A percentile compares a stretch with the other conserved stretches of the same genome.
These are phyloP conservation scores for Mesocentrotus franciscanus DNA, from an alignment of 53 echinoderm and acorn worm genomes.

Conservation along the genomic window DNA sequence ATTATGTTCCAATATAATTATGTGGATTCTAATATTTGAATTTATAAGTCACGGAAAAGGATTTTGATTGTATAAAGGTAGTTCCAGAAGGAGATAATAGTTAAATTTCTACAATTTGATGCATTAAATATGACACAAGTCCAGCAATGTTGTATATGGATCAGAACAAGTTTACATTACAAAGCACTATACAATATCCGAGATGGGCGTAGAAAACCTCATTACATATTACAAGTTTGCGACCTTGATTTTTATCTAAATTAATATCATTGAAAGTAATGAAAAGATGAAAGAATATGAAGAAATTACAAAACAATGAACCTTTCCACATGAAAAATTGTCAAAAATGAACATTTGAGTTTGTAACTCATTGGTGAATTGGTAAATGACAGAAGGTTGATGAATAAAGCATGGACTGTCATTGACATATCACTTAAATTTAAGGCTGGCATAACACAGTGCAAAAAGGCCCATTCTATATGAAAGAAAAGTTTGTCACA, in stretches of 20 bases:
- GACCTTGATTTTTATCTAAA: not conserved
- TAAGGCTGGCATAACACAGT: constrained; percentile 10
- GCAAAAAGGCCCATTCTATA: constrained; percentile 25
- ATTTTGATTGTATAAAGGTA: not conserved
- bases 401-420: not conserved
- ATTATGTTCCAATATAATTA: not conserved
- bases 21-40: not conserved
- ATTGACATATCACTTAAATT: not conserved
- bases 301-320: not conserved
- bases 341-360: constrained; percentile 4
- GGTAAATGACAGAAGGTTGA: not conserved
- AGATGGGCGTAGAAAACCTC: not conserved
- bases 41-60: not conserved
- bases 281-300: constrained; percentile 9
- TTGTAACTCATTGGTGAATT: not conserved
- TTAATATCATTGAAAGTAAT: not conserved
- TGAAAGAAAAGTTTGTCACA: constrained; percentile 34
- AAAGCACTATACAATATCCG: not conserved
- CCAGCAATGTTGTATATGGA: not conserved
- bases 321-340: constrained; percentile 46
- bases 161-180: not conserved
- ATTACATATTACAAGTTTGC: not conserved
- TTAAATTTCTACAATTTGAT: not conserved
- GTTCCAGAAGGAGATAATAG: not conserved
- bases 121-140: not conserved